Base-by-base conservation (phyloP, 2,888 invertebrate species). In the Yponomeuta malinellus region DNA sequence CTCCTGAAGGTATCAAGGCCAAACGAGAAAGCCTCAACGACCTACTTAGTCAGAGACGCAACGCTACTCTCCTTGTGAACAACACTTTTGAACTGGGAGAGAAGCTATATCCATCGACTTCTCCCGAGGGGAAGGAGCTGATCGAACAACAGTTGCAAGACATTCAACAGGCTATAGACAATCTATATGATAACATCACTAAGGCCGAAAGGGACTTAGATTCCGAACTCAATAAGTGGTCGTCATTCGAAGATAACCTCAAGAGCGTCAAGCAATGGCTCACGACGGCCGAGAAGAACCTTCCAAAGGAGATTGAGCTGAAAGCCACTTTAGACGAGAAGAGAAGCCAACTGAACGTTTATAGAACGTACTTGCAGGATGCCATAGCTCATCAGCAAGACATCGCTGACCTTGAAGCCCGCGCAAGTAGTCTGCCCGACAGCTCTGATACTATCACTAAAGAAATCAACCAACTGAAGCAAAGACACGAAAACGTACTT, bases 291-390 rank as follows among this genome's bases (percentile, higher is more conserved):
- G 97, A 97, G 80, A 93, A 94, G 73, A 94, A 96, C 76, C 86
- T 98, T 37, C 95, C 96, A 0, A 93, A 94, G 71, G 96, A 97
- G 76, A 94, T 98, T 64, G 96, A 96, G 81, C 84, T 97, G 4
- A 97, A 96, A 80, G 95, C 97, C 0, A 97, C 97, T 0, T 88
- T 98, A 73, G 98, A 98, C 85, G 98, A 98, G 83, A 98, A 98
- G 86, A 95, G 97, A 73, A 95, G 95, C 65, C 97, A 98, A 84
- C 88, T 98, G 63, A 97, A 97, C 82, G 93, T 95, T 0, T 98
- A 98, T 79, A 94, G 97, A 78, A 94, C 95, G 70, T 93, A 96
- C 72, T 92, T 97, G 63, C 97, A 97, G 83, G 98, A 98, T 78
- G 95, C 97, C 6, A 93, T 95, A 71, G 94, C 95, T 59, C 97